Evolutionary conservation across 2,888 invertebrate species (phyloP).

Genomic region (Chironomus tentans): DNA sequence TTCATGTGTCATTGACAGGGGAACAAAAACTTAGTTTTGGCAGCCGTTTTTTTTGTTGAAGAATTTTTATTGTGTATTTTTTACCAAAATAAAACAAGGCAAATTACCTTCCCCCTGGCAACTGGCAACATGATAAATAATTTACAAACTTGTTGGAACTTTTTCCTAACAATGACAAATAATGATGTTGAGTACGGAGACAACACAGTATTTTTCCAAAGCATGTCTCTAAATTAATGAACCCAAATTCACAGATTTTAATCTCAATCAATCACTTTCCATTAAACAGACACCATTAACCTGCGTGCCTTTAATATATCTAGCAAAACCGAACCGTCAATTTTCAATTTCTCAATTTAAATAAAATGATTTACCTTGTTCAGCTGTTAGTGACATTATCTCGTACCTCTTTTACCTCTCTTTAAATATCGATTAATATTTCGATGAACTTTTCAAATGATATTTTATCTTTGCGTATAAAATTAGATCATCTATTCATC

Average conservation of each 20-base stretch:
- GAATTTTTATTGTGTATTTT: too few relatives aligned
- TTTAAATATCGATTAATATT: slow-evolving; percentile 15
- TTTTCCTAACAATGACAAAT: too few relatives aligned
- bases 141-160: too few relatives aligned
- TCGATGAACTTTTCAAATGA: neutral
- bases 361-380: neutral
- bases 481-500: neutral
- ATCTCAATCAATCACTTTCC: slow-evolving; percentile 1
- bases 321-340: neutral
- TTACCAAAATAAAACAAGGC: too few relatives aligned
- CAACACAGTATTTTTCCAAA: neutral
- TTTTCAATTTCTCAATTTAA: neutral
- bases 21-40: too few relatives aligned
- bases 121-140: neutral
- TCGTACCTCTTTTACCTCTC: neutral
- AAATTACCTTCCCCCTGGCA: too few relatives aligned
- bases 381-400: neutral
- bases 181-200: too few relatives aligned
- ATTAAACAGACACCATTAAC: neutral
- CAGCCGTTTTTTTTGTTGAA: too few relatives aligned
- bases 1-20: too few relatives aligned
- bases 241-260: neutral
- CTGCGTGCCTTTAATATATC: neutral
- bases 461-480: neutral
- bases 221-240: neutral